Percentiles rank a stretch among this genome's conserved stretches.
phyloP scores from a whole-genome alignment of 2,113 vertebrate genomes.

The Sphyrna mokarran region DNA sequence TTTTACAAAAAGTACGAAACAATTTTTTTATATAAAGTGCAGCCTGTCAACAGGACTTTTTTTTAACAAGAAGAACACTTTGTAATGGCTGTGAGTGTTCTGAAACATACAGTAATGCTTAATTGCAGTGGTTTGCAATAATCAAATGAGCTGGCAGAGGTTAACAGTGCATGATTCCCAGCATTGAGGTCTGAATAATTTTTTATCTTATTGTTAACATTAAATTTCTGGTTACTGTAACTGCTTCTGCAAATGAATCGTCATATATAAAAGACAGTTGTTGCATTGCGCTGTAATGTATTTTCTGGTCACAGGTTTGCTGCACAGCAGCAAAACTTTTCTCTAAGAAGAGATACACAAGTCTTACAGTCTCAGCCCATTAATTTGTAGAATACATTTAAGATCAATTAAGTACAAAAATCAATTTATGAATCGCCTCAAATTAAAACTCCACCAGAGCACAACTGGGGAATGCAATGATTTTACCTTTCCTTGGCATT shows the following conservation, averaged over 20 bases:
- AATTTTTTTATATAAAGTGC: not conserved
- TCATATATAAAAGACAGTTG: not conserved
- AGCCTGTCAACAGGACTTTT: not conserved
- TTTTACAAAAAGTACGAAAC: not conserved
- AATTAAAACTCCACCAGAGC: not conserved
- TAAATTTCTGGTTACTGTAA: not conserved
- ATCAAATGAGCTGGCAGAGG: not conserved
- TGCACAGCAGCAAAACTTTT: not conserved
- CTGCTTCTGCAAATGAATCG: not conserved
- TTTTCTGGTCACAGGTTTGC: not conserved
- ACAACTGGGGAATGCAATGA: not conserved
- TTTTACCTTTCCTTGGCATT: not conserved
- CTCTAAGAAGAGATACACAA: not conserved
- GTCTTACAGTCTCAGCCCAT: not conserved
- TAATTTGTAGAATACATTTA: not conserved
- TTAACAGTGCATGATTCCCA: constrained; percentile 8
- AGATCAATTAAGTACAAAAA: not conserved
- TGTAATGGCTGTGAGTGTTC: not conserved
- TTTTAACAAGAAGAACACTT: not conserved
- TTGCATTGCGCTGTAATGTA: not conserved
- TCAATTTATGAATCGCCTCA: not conserved
- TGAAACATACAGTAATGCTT: not conserved
- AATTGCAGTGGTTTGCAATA: not conserved
- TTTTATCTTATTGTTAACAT: not conserved
- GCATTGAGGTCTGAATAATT: not conserved